Base-by-base conservation (phyloP, 1,140 invertebrate species). In the Macrosteles quadrilineatus region DNA sequence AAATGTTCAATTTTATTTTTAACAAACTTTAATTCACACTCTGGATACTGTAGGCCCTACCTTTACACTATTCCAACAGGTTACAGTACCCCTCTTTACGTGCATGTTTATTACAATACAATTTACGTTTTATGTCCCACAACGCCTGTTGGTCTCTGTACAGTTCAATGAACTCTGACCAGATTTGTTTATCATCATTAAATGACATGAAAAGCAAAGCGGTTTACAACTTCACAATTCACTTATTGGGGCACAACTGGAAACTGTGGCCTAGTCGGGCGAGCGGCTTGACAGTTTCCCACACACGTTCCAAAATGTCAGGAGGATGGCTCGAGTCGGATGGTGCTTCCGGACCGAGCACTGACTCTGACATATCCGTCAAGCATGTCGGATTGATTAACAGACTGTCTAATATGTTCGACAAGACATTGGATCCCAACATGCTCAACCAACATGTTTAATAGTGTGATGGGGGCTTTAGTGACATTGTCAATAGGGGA, bases 401-500 rank as follows among this genome's bases (percentile, higher is more conserved):
- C 47, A 50, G 6, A 50, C 47, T 50, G 47, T 6, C 47, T n/a
- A 50, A 50, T 50, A 50, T 50, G 47, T 50, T 50, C 47, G 47
- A 50, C 47, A 23, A 50, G 47, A 50, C 47, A n/a, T 50, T 50
- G 47, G 47, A 50, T 50, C 47, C 47, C 47, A n/a, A 6, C 47
- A 50, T 50, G 47, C 47, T 50, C n/a, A n/a, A 50, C 17, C n/a
- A 50, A 50, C n/a, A 50, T 50, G 47, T 50, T 50, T 3, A 4
- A 50, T 50, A 50, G 47, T 50, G 47, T 50, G 17, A 11, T 3
- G 47, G 47, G 47, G 4, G 32, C 32, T n/a, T n/a, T n/a, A n/a
- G n/a, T n/a, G n/a, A n/a, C n/a, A n/a, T n/a, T n/a, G n/a, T n/a
- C n/a, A n/a, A n/a, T n/a, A n/a, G n/a, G n/a, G n/a, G n/a, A n/a